Evolutionary conservation across 2,797 vertebrate genomes (phyloP), one percentile per base, ranked within the genome.

Genomic region (Acestrorhynchus altus): DNA sequence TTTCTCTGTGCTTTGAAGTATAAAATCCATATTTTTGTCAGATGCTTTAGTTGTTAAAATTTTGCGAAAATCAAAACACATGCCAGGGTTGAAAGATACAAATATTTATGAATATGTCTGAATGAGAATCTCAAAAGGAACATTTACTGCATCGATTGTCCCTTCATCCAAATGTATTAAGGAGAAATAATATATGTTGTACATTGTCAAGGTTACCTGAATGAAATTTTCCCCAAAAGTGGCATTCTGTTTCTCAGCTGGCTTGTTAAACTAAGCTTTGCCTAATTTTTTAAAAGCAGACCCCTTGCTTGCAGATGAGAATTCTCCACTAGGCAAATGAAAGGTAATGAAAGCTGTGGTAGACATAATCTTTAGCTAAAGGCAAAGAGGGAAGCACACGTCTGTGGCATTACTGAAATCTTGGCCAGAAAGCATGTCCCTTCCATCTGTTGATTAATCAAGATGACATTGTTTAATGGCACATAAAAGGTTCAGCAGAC

Each of bases 391-490:
- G 78, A 72, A 63, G 6, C 54, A 64, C 78, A 44, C 63, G 7
- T 60, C 67, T 69, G 51, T 61, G 47, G 44, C 22, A 71, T 83
- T 70, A 82, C 31, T 4, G 22, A 52, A 39, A 72, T 24, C 64
- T 70, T 72, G 82, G 82, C 74, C 82, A 83, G 24, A 35, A 22
- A 54, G 60, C 77, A 74, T 73, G 73, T 78, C 78, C 64, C 60
- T 56, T 81, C 72, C 77, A 78, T 1, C 71, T 80, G 72, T 81
- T 86, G 87, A 90, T 82, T 88, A 83, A 86, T 89, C 82, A 86
- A 79, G 42, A 75, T 76, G 74, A 64, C 70, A 44, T 87, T 82
- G 57, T 74, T 77, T 79, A 88, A 88, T 84, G 79, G 63, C 68
- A 82, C 39, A 74, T 76, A 52, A 79, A 65, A 78, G 61, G 77